Evolutionary conservation across 2,888 invertebrate genomes (phyloP), one percentile per base, ranked within the genome.

Genomic region (Nemapogon koenigi): DNA sequence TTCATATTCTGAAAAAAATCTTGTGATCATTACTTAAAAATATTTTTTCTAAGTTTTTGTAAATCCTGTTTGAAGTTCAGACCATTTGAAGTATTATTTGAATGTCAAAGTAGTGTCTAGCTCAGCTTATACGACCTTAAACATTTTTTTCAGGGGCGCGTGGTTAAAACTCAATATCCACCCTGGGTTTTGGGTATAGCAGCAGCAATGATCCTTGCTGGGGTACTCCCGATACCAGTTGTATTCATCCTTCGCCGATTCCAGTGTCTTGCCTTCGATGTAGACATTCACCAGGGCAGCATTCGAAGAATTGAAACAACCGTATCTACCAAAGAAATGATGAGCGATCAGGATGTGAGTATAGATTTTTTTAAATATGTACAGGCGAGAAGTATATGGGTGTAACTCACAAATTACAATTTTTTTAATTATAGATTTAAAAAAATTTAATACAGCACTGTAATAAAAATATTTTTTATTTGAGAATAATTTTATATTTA

Each of bases 271-370:
- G 88, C 91, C 50, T 83, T 92, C 49, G 94, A 94, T 60, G 84
- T 92, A 53, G 91, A 94, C 68, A 94, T 94, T 55, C 94, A 94
- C 63, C 91, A 94, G 78, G 93, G 92, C 17, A 93, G 94, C 45
- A 93, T 94, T 63, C 83, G 94, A 52, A 85, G 94, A 50, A 93
- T 94, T 53, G 94, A 94, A 62, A 94, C 94, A 18, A 94, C 94
- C 1, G 92, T 93, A 8, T 94, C 94, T 15, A 95, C 94, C 16
- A 93, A 94, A 65, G 94, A 94, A 69, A 95, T 95, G 94, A 93
- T 95, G 82, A 91, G 89, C 46, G 93, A 93, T 53, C 91, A 92
- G 54, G 94, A 94, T 67, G 93, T 93, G 68, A 90, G 91, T 89
- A 8, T 27, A 3, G 8, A 33, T 18, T 22, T 10, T 22, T 22